A percentile compares a stretch with the other conserved stretches of the same genome.
These are phyloP conservation scores for Knipowitschia caucasica DNA, from an alignment of 2,797 vertebrate species.

Conservation along the genomic window DNA sequence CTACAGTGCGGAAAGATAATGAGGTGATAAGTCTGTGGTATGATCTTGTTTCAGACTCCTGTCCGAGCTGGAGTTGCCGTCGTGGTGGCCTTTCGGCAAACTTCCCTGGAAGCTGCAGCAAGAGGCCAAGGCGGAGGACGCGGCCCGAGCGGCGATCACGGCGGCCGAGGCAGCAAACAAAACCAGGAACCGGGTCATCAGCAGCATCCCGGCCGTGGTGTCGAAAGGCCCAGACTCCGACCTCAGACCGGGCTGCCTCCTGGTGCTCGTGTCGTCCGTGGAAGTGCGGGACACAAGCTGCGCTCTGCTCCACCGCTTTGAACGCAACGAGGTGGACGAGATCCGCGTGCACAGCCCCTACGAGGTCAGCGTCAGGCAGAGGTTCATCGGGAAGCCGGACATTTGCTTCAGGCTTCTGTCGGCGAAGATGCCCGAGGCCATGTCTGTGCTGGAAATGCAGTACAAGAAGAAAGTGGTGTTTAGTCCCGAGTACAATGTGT, in stretches of 20 bases:
- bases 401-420: slow-evolving; percentile 82
- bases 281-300: slow-evolving; percentile 79
- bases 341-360: slow-evolving; percentile 84
- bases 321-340: slow-evolving; percentile 84
- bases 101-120: slow-evolving; percentile 80
- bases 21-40: neutral
- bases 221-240: slow-evolving; percentile 72
- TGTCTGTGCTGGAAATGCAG: slow-evolving; percentile 83
- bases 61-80: slow-evolving; percentile 86
- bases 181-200: slow-evolving; percentile 72
- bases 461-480: slow-evolving; percentile 87
- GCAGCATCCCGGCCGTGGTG: slow-evolving; percentile 82
- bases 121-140: slow-evolving; percentile 67
- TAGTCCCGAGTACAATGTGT: slow-evolving; percentile 70
- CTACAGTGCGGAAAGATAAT: no score
- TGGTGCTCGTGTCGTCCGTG: slow-evolving; percentile 79
- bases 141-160: slow-evolving; percentile 54
- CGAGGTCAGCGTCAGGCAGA: slow-evolving; percentile 85
- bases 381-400: slow-evolving; percentile 89
- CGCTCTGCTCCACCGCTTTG: slow-evolving; percentile 81
- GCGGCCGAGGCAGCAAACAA: slow-evolving; percentile 30
- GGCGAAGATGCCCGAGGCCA: slow-evolving; percentile 83
- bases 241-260: slow-evolving; percentile 81
- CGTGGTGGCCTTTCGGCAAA: slow-evolving; percentile 93
- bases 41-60: slow-evolving; percentile 79